Percentiles rank a stretch among this genome's conserved stretches.
phyloP scores from a whole-genome alignment of 2,797 vertebrate genomes.

The Leptodactylus fallax region DNA sequence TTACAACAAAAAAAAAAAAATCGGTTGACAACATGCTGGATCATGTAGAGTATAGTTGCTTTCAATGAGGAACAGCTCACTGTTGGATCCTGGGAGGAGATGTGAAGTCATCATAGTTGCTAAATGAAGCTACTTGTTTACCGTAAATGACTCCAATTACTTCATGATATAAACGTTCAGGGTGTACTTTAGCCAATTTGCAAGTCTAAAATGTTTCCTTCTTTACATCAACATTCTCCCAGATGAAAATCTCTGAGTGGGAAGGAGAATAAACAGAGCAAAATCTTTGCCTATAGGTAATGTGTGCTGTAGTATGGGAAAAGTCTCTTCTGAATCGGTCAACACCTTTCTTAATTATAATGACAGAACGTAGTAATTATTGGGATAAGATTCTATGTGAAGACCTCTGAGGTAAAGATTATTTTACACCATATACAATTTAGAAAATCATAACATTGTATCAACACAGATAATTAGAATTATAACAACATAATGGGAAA shows the following conservation, averaged over 20 bases:
- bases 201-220: constrained; percentile 13
- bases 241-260: background rate
- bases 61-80: background rate
- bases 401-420: background rate
- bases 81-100: background rate
- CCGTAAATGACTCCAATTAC: background rate
- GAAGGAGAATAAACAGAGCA: background rate
- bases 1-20: too few species aligned
- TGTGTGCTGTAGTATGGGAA: background rate
- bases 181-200: background rate
- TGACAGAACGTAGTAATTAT: background rate
- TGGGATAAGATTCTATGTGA: too few species aligned
- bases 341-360: background rate
- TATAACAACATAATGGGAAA: background rate
- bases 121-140: background rate
- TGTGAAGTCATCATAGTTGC: background rate
- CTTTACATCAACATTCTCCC: background rate
- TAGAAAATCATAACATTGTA: background rate
- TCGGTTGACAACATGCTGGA: too few species aligned
- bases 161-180: background rate
- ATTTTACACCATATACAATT: background rate
- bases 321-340: background rate
- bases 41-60: background rate
- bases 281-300: background rate
- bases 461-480: background rate